A percentile compares a stretch with the other conserved stretches of the same genome.
These are phyloP conservation scores for Cephus spinipes DNA, from an alignment of 2,888 invertebrate species.

Conservation along the genomic window DNA sequence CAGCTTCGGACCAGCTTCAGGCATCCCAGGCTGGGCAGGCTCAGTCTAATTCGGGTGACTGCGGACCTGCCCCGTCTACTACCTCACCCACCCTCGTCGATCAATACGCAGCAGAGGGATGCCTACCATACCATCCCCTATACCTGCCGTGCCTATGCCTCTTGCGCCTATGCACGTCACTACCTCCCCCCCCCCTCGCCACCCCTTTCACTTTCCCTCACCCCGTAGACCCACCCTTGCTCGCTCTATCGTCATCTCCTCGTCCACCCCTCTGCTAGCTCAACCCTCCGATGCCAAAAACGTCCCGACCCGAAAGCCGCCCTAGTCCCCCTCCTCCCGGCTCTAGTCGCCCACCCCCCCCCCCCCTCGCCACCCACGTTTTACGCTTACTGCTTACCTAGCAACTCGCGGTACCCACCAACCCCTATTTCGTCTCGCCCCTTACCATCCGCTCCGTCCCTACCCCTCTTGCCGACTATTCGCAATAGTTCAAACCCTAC, in stretches of 20 bases:
- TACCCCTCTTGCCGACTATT: neutral
- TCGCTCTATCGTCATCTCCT: neutral
- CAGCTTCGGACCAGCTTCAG: neutral
- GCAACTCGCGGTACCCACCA: neutral
- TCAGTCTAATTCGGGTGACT: slow-evolving; percentile 48
- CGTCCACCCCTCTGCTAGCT: neutral
- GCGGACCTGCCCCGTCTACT: slow-evolving; percentile 45
- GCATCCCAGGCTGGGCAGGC: slow-evolving; percentile 11
- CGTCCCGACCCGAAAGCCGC: neutral
- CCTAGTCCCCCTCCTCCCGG: neutral
- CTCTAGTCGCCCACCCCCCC: neutral
- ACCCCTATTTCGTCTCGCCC: neutral
- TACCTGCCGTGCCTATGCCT: neutral
- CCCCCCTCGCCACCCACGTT: neutral
- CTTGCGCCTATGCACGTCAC: slow-evolving; percentile 6
- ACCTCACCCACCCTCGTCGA: slow-evolving; percentile 38
- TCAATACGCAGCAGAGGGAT: slow-evolving; percentile 46
- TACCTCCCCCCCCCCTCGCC: neutral
- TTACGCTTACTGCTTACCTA: neutral
- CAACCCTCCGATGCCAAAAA: neutral
- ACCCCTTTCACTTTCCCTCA: neutral
- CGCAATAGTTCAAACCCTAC: neutral
- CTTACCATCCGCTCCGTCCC: neutral
- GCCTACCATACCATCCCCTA: slow-evolving; percentile 23
- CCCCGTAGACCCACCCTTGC: neutral